These are phyloP conservation scores for Coryphaenoides rupestris DNA, from an alignment of 2,113 vertebrate species.

Conservation along the genomic window DNA sequence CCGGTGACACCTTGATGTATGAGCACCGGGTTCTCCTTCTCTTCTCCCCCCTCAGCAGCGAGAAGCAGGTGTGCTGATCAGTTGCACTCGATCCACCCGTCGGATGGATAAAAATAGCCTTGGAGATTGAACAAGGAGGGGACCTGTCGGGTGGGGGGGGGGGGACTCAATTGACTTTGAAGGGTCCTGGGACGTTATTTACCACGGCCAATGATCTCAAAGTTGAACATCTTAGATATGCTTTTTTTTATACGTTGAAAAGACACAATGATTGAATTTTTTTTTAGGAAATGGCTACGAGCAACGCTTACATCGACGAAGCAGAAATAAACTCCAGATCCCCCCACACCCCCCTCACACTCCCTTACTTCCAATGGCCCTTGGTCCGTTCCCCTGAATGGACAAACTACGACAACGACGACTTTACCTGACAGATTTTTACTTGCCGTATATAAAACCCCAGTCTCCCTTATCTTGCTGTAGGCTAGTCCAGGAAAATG, in stretches of 20 bases:
- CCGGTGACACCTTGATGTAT: slow-evolving; percentile 72
- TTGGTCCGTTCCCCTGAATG: too few species aligned
- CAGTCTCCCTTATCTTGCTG: slow-evolving; percentile 14
- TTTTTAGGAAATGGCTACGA: too few species aligned
- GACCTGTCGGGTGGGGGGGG: slow-evolving; percentile 43
- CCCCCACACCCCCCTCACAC: too few species aligned
- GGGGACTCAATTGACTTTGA: slow-evolving; percentile 64
- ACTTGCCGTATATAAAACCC: slow-evolving; percentile 8
- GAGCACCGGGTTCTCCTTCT: slow-evolving; percentile 57
- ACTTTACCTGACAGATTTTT: slow-evolving; percentile 28
- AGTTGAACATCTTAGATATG: slow-evolving; percentile 34
- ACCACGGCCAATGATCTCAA: slow-evolving; percentile 41
- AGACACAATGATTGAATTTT: too few species aligned
- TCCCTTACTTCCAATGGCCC: too few species aligned
- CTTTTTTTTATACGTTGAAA: slow-evolving; percentile 14
- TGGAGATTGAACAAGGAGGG: slow-evolving; percentile 60
- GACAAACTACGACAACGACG: too few species aligned
- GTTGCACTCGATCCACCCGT: slow-evolving; percentile 69
- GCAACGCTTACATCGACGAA: too few species aligned
- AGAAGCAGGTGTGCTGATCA: slow-evolving; percentile 69
- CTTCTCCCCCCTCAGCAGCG: slow-evolving; percentile 40
- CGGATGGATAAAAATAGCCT: slow-evolving; percentile 67
- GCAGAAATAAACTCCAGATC: too few species aligned
- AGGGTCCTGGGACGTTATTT: slow-evolving; percentile 43
- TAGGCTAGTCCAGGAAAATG: slow-evolving; percentile 32